phyloP scores from a whole-genome alignment of 1,140 invertebrate species.

The Liolophura sinensis region DNA sequence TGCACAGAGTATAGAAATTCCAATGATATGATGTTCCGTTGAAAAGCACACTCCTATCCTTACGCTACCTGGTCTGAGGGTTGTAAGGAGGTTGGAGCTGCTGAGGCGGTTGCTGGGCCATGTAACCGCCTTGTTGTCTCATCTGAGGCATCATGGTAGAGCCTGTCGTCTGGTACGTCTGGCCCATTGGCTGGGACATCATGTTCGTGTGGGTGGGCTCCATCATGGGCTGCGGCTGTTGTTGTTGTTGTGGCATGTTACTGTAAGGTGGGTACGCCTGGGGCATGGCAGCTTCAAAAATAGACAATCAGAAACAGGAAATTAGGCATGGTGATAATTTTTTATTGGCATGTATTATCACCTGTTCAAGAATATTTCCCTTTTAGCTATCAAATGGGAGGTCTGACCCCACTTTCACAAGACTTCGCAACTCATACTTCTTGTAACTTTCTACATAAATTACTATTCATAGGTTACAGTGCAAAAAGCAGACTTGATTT shows the following conservation, averaged over 20 bases:
- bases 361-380: no score
- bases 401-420: no score
- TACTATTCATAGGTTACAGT: no score
- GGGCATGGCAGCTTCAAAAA: not conserved
- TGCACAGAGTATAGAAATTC: no score
- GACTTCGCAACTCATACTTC: no score
- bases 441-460: no score
- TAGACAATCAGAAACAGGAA: no score
- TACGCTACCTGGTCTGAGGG: constrained; percentile 15
- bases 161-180: constrained; percentile 10
- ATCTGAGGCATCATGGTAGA: constrained; percentile 42
- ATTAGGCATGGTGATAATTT: no score
- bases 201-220: constrained; percentile 22
- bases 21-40: no score
- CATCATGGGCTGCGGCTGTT: constrained; percentile 26
- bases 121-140: constrained; percentile 61
- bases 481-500: no score
- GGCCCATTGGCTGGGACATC: not conserved
- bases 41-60: not conserved
- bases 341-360: no score
- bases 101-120: constrained; percentile 56
- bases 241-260: constrained; percentile 27
- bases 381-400: no score
- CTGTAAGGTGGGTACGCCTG: constrained; percentile 23
- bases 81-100: constrained; percentile 35